Conservation (phyloP, 2,113 vertebrate genomes). For the Lepisosteus oculatus region DNA sequence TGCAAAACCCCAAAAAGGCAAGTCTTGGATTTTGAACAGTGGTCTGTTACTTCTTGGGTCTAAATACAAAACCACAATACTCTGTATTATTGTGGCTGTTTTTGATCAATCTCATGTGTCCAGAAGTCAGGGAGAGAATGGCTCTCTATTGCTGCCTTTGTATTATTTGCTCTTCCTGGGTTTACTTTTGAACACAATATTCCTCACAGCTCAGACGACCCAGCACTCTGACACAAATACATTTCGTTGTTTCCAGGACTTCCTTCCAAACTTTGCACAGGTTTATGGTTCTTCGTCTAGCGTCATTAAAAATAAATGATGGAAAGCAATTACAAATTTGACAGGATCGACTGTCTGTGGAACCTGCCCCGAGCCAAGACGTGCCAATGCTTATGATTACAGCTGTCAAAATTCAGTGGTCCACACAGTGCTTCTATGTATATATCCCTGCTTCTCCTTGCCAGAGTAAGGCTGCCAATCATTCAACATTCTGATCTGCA, state of each 20-base stretch:
- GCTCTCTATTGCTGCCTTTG: constrained; percentile 19
- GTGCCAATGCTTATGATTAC: too few relatives aligned
- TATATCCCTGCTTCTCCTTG: too few relatives aligned
- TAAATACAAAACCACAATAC: too few relatives aligned
- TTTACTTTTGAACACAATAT: constrained; percentile 36
- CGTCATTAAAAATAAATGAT: not conserved
- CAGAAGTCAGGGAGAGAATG: constrained; percentile 5
- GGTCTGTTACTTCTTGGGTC: too few relatives aligned
- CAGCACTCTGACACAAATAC: not conserved
- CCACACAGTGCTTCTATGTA: too few relatives aligned
- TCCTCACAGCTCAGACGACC: constrained; percentile 29
- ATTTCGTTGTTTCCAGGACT: not conserved
- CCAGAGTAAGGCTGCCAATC: too few relatives aligned
- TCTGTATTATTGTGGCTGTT: not conserved
- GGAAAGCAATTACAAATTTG: not conserved
- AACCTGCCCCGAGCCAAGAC: too few relatives aligned
- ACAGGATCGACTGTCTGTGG: not conserved
- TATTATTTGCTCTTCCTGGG: constrained; percentile 36
- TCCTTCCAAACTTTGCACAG: not conserved
- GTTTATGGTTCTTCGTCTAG: not conserved
- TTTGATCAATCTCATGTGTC: not conserved
- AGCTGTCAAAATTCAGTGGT: too few relatives aligned
- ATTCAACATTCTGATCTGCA: not conserved
- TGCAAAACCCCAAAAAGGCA: too few relatives aligned
- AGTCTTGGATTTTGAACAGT: too few relatives aligned